Percentiles rank a stretch among this genome's conserved stretches.
Conservation (phyloP, 1,140 invertebrate species). For the Zaprionus gabonicus region DNA sequence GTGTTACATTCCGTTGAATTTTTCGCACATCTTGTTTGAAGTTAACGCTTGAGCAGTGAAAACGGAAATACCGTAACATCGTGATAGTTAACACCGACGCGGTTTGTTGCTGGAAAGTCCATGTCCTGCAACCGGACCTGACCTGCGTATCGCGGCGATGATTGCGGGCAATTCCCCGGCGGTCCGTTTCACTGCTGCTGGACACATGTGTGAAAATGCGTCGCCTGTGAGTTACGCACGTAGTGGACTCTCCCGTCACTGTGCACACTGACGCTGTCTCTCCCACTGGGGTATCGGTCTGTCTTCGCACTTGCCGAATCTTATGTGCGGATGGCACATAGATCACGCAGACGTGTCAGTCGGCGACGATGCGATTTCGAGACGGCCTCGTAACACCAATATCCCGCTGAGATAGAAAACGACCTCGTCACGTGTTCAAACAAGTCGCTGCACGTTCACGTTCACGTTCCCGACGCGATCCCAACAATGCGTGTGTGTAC, state of each 20-base stretch:
- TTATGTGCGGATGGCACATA: slow-evolving; percentile 18
- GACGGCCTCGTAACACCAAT: slow-evolving; percentile 41
- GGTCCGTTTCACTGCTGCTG: slow-evolving; percentile 20
- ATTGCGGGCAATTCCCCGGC: slow-evolving; percentile 57
- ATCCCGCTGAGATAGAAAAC: slow-evolving; percentile 71
- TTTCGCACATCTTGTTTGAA: slow-evolving; percentile 73
- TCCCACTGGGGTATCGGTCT: slow-evolving; percentile 4
- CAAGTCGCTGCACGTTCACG: slow-evolving; percentile 46
- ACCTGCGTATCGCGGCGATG: slow-evolving; percentile 10
- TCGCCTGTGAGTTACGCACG: slow-evolving; percentile 62
- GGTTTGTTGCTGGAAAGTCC: slow-evolving; percentile 37
- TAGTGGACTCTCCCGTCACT: not conserved
- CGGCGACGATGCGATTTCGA: slow-evolving; percentile 43
- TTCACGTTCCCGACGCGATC: slow-evolving; percentile 10
- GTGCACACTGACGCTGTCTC: not conserved
- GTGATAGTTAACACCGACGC: slow-evolving; percentile 47
- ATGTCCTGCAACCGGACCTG: slow-evolving; percentile 68
- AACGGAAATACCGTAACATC: slow-evolving; percentile 74
- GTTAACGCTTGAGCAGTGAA: slow-evolving; percentile 52
- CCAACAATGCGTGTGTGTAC: slow-evolving; percentile 39
- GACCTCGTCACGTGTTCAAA: slow-evolving; percentile 79
- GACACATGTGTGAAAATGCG: slow-evolving; percentile 70
- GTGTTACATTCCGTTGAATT: slow-evolving; percentile 69
- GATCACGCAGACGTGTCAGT: slow-evolving; percentile 59
- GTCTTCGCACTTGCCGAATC: slow-evolving; percentile 50